Evolutionary conservation across 2,113 vertebrate species (phyloP).

Genomic region (Tachuris rubrigastra): DNA sequence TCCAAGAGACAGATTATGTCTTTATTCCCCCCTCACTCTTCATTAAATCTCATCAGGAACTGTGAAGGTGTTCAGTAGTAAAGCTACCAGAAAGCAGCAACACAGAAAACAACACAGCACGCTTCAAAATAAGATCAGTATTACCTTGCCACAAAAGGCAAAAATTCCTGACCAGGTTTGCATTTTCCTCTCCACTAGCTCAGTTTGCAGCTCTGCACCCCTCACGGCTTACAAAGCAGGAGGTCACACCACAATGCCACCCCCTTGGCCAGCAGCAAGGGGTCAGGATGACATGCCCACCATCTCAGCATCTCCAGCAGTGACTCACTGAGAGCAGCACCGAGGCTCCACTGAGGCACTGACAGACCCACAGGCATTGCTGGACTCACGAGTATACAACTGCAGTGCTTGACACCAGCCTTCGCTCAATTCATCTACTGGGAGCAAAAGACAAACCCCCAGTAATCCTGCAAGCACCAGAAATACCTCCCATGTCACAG

Average conservation of each 20-base stretch:
- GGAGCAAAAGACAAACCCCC: not conserved
- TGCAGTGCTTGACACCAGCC: not conserved
- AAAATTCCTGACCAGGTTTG: not conserved
- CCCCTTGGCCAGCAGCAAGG: not conserved
- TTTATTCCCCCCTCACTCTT: not conserved
- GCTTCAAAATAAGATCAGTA: constrained; percentile 1
- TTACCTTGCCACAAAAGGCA: not conserved
- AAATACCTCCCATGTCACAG: not conserved
- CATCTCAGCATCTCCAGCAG: not conserved
- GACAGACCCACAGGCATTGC: fast-evolving
- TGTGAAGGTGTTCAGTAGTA: not conserved
- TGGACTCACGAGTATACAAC: not conserved
- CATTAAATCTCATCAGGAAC: not conserved
- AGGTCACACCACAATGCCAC: fast-evolving
- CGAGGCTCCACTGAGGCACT: not conserved
- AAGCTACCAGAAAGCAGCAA: not conserved
- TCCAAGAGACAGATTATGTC: not conserved
- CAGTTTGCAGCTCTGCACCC: not conserved
- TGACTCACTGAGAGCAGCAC: not conserved
- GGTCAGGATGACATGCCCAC: fast-evolving
- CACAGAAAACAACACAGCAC: not conserved
- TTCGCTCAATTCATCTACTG: fast-evolving
- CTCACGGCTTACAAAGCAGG: not conserved
- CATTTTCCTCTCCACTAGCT: not conserved
- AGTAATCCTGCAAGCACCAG: not conserved